Base-by-base conservation (phyloP, 2,113 vertebrate genomes). In the Marmota flaviventris region DNA sequence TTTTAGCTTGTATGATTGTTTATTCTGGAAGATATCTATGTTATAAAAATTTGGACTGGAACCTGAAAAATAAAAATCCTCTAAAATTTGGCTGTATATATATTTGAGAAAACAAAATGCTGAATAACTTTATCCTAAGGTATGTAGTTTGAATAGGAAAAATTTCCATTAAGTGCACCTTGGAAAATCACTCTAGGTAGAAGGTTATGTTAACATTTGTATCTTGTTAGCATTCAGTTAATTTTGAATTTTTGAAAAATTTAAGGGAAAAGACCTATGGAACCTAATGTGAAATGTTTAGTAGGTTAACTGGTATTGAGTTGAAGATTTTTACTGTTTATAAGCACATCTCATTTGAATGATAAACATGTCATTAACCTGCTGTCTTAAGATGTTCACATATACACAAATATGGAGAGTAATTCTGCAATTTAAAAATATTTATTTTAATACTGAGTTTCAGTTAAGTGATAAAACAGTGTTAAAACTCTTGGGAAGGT, bases 381-480 rank as follows among this genome's bases (percentile, higher is more conserved):
- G 96, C 97, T 98, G 97, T 97, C 94, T 97, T 94, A 96, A 97
- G 77, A 89, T 95, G 75, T 95, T 96, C 92, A 93, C 82, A 89
- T 42, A 48, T 65, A 53, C 34, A 78, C 91, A 94, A 67, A 91
- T 97, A 76, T 39, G 87, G 95, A 95, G 92, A 92, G 63, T 92
- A 91, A 95, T 96, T 94, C 94, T 94, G 94, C 88, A 91, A 27
- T 91, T 95, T 83, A 89, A 92, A 97, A 93, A 94, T 97, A 97
- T 97, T 97, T 97, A 97, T 97, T 97, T 97, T 97, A 97, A 79
- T 95, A 77, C 63, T 91, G 92, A 75, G 42, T 96, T 96, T 98
- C 93, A 96, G 88, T 97, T 96, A 92, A 98, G 93, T 97, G 95
- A 85, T 93, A 67, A 96, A 97, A 96, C 98, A 98, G 98, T 98